Conservation (phyloP, 2,797 vertebrate genomes). For the Eutrigla gurnardus region DNA sequence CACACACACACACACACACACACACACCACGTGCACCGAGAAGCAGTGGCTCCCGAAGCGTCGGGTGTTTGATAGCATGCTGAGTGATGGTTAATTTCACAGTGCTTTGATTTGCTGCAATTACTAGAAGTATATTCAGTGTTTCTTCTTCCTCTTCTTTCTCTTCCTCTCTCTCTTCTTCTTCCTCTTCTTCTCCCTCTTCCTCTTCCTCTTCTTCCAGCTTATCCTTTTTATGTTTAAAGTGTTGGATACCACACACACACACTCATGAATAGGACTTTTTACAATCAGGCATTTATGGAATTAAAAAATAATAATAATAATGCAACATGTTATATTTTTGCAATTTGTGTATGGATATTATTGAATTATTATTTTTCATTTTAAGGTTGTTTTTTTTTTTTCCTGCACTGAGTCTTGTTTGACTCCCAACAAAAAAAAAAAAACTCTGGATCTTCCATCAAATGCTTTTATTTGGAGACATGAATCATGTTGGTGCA, state of each 20-base stretch:
- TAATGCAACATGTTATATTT: slow-evolving; percentile 65
- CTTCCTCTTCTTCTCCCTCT: slow-evolving; percentile 66
- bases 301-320: slow-evolving; percentile 48
- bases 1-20: slow-evolving; percentile 5
- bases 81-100: slow-evolving; percentile 79
- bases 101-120: slow-evolving; percentile 80
- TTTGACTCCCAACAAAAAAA: slow-evolving; percentile 47
- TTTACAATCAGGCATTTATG: slow-evolving; percentile 62
- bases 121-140: slow-evolving; percentile 77
- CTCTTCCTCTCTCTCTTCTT: slow-evolving; percentile 48
- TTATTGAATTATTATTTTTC: slow-evolving; percentile 64
- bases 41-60: slow-evolving; percentile 47
- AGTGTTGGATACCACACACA: slow-evolving; percentile 63
- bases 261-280: slow-evolving; percentile 39
- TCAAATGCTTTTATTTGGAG: slow-evolving; percentile 47
- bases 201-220: slow-evolving; percentile 59
- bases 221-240: slow-evolving; percentile 70
- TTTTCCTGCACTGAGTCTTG: slow-evolving; percentile 66
- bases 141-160: slow-evolving; percentile 65
- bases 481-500: slow-evolving; percentile 55
- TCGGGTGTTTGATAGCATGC: slow-evolving; percentile 74
- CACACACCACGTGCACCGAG: slow-evolving; percentile 42
- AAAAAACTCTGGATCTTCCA: slow-evolving; percentile 72
- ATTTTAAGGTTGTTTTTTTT: slow-evolving; percentile 32
- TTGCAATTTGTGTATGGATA: slow-evolving; percentile 67